Percentiles rank a stretch among this genome's conserved stretches.
Evolutionary conservation across 2,888 invertebrate genomes (phyloP).

Genomic region (Drosophila sordidapex): DNA sequence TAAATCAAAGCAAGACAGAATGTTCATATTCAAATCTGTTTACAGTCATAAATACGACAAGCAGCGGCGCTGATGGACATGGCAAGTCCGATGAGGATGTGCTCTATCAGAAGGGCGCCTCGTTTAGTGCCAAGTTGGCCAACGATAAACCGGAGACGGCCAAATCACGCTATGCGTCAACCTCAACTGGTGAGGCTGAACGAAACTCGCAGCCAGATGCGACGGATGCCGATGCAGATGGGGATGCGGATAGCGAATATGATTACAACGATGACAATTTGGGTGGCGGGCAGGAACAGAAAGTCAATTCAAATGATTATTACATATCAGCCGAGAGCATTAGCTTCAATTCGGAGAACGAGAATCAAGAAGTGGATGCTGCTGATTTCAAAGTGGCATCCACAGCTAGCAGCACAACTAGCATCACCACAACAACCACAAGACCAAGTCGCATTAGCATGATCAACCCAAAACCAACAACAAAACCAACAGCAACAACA

Average conservation of each 20-base stretch:
- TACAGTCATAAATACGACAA: conserved; percentile 91
- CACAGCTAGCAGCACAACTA: conserved; percentile 41
- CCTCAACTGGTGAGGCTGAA: conserved; percentile 8
- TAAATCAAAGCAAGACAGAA: background rate
- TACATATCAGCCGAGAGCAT: conserved; percentile 84
- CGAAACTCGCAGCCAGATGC: conserved; percentile 18
- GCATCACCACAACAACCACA: conserved; percentile 21
- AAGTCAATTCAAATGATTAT: conserved; percentile 83
- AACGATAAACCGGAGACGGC: conserved; percentile 61
- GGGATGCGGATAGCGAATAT: conserved; percentile 48
- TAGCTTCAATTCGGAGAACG: conserved; percentile 75
- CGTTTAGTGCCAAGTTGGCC: conserved; percentile 91
- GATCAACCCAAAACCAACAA: conserved; percentile 1
- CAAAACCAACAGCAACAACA: conserved; percentile 12
- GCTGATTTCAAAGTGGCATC: conserved; percentile 68
- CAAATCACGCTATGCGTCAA: conserved; percentile 41
- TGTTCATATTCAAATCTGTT: conserved; percentile 52
- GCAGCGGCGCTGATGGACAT: conserved; percentile 84
- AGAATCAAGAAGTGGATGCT: conserved; percentile 64
- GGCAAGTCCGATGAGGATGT: conserved; percentile 88
- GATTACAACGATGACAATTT: conserved; percentile 65
- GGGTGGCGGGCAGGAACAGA: conserved; percentile 55
- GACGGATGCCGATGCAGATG: conserved; percentile 26
- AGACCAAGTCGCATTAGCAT: conserved; percentile 31
- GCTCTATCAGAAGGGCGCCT: conserved; percentile 91